These are phyloP conservation scores for Pongo pygmaeus DNA, from an alignment of 2,113 vertebrate genomes.

Conservation along the genomic window DNA sequence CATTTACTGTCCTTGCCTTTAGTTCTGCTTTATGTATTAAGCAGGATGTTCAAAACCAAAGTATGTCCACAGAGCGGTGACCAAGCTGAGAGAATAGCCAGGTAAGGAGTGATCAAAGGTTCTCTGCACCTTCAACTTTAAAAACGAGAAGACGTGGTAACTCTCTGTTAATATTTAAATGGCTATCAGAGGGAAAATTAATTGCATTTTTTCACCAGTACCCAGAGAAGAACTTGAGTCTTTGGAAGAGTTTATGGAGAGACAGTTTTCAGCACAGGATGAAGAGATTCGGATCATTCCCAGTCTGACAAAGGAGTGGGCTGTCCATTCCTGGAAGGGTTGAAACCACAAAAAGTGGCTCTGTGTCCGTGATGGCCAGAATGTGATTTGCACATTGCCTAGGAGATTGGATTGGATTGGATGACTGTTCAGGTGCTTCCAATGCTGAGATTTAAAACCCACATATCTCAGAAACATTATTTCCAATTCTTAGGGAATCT, in stretches of 20 bases:
- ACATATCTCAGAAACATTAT: not conserved
- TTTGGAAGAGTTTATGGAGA: not conserved
- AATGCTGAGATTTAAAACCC: not conserved
- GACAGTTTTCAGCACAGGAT: not conserved
- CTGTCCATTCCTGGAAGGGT: not conserved
- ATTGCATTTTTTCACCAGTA: not conserved
- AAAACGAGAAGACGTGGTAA: not conserved
- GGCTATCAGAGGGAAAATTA: not conserved
- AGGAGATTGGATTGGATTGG: not conserved
- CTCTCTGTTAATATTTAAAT: not conserved
- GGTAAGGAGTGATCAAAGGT: not conserved
- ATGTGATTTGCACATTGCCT: not conserved
- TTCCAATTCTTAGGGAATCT: not conserved
- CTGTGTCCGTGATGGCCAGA: not conserved
- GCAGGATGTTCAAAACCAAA: not conserved
- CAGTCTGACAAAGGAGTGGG: not conserved
- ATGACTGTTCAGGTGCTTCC: not conserved
- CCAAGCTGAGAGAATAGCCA: not conserved
- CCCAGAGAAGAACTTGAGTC: not conserved
- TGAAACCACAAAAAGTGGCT: not conserved
- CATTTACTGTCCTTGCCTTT: not conserved
- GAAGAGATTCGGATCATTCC: not conserved
- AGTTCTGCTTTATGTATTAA: not conserved
- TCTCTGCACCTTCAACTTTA: not conserved
- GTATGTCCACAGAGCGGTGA: not conserved